Percentiles rank a stretch among this genome's conserved stretches.
Conservation (phyloP, 2,888 invertebrate genomes). For the Spodoptera picta region DNA sequence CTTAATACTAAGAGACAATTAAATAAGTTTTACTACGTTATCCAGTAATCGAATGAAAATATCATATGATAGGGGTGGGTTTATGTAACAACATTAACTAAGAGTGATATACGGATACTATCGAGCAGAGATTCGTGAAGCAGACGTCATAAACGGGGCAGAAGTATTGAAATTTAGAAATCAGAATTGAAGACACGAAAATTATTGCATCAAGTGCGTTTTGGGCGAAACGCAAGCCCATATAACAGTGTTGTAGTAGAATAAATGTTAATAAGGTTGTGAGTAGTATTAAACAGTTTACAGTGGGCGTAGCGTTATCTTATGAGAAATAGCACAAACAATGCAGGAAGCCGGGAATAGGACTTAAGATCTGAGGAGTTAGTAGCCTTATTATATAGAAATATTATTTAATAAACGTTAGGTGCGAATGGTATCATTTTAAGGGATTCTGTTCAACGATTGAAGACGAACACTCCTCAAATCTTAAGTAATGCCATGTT, state of each 20-base stretch:
- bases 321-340: conserved; percentile 57
- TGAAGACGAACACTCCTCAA: conserved; percentile 61
- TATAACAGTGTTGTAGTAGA: conserved; percentile 27
- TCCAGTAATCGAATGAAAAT: conserved; percentile 54
- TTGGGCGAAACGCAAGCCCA: conserved; percentile 32
- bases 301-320: conserved; percentile 47
- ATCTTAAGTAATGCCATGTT: conserved; percentile 71
- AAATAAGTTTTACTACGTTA: conserved; percentile 57
- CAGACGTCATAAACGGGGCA: conserved; percentile 28
- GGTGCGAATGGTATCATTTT: neutral
- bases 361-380: conserved; percentile 67
- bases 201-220: conserved; percentile 49
- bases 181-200: conserved; percentile 21
- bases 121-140: conserved; percentile 80
- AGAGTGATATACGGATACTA: conserved; percentile 49
- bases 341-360: conserved; percentile 60
- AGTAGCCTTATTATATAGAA: conserved; percentile 17
- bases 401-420: neutral
- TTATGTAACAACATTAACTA: conserved; percentile 71
- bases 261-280: conserved; percentile 43
- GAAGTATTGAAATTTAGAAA: conserved; percentile 11
- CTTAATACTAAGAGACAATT: conserved; percentile 65
- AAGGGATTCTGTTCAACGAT: conserved; percentile 10
- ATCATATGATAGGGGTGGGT: conserved; percentile 80
- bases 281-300: conserved; percentile 46